Evolutionary conservation across 2,888 invertebrate species (phyloP), one percentile per base, ranked within the genome.

Genomic region (Spodoptera exigua): DNA sequence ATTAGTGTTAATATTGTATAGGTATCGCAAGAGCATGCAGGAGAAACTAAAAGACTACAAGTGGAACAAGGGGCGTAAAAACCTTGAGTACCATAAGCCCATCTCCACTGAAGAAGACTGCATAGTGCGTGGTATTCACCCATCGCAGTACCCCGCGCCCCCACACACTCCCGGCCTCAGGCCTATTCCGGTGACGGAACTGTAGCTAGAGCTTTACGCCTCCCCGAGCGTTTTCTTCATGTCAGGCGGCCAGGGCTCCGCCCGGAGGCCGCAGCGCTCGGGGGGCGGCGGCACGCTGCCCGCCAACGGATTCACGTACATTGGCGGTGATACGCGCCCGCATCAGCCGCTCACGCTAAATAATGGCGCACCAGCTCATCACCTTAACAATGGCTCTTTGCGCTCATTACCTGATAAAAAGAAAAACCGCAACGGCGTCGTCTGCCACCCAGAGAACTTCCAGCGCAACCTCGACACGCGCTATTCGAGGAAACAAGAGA

Each of bases 131-230:
- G 95, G 96, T 53, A 95, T 96, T 69, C 95, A 95, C 83, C 93
- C 94, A 60, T 90, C 93, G 70, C 94, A 93, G 85, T 94, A 93
- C 89, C 92, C 92, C 61, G 89, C 85, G 95, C 86, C 95, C 39
- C 86, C 91, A 81, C 91, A 90, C 91, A 81, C 90, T 75, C 90
- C 85, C 92, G 94, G 89, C 95, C 93, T 87, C 84, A 89, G 90
- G 84, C 97, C 97, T 16, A 97, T 98, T 84, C 98, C 98, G 77
- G 97, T 98, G 83, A 98, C 98, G 95, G 98, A 98, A 90, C 97
- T 98, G 97, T 98, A 98, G 97, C 98, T 98, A 97, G 97, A 98
- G 95, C 97, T 97, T 94, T 97, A 97, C 97, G 97, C 97, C 96
- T 97, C 97, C 95, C 96, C 95, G 95, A 96, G 95, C 96, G 96